These are phyloP conservation scores for Agapornis canus DNA, from an alignment of 2,797 vertebrate genomes.

Conservation along the genomic window DNA sequence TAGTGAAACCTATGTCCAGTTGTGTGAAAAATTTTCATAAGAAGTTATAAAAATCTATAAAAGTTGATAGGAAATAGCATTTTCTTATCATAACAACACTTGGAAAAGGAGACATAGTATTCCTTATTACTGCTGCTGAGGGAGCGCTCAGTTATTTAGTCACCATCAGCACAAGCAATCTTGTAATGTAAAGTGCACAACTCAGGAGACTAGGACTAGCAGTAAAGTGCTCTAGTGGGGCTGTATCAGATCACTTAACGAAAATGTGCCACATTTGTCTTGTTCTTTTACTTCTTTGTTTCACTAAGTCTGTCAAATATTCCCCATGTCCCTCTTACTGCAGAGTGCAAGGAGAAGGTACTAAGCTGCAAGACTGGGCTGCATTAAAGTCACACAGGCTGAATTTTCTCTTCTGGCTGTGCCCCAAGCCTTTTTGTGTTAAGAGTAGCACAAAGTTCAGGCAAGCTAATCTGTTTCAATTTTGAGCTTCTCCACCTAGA, in stretches of 20 bases:
- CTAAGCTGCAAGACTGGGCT: not conserved
- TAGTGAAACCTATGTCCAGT: not conserved
- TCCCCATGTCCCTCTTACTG: not conserved
- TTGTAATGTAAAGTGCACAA: not conserved
- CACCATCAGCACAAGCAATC: not conserved
- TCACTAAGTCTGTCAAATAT: not conserved
- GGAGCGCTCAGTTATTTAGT: not conserved
- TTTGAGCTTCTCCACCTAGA: not conserved
- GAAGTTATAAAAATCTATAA: not conserved
- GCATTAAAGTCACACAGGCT: not conserved
- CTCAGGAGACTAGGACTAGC: not conserved
- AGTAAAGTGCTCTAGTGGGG: not conserved
- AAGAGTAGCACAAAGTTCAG: not conserved
- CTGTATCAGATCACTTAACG: not conserved
- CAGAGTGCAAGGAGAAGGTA: not conserved
- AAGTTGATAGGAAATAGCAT: not conserved
- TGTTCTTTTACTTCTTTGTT: not conserved
- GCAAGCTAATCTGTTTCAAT: not conserved
- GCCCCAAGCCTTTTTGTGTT: not conserved
- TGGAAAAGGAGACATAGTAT: not conserved
- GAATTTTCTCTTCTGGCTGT: not conserved
- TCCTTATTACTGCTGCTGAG: not conserved
- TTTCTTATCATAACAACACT: not conserved
- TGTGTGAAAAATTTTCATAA: not conserved
- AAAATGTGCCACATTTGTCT: not conserved